phyloP scores from a whole-genome alignment of 2,113 vertebrate genomes.

The Rhipidura dahli region DNA sequence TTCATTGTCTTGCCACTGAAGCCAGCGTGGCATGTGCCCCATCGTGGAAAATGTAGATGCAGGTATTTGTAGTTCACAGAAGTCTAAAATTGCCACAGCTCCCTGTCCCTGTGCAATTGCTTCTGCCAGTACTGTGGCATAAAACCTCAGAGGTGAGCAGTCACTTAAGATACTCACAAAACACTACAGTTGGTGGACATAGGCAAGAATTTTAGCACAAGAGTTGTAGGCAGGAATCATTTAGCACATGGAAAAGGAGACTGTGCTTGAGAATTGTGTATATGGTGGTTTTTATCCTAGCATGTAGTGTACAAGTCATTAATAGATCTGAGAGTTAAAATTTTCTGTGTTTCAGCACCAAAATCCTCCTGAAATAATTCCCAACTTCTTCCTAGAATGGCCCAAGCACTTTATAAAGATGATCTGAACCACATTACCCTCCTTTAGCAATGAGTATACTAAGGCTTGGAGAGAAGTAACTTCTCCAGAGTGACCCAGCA shows the following conservation, averaged over 20 bases:
- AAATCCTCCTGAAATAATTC: not conserved
- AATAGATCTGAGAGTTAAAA: not conserved
- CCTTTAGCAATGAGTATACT: not conserved
- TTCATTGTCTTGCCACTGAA: not conserved
- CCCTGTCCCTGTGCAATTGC: not conserved
- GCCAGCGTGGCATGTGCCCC: not conserved
- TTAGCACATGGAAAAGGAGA: not conserved
- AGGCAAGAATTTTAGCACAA: not conserved
- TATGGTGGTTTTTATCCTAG: not conserved
- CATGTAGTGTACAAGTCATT: not conserved
- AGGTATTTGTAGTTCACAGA: not conserved
- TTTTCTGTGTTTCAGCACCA: not conserved
- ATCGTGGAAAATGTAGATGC: not conserved
- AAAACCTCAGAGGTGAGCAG: not conserved
- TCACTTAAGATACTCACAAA: not conserved
- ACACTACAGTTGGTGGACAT: not conserved
- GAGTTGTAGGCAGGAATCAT: not conserved
- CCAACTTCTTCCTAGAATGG: not conserved
- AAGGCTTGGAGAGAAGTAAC: not conserved
- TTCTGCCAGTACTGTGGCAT: not conserved
- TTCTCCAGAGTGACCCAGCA: not conserved
- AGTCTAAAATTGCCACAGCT: not conserved
- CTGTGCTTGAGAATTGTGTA: not conserved
- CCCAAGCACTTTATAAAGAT: slow-evolving; percentile 45
- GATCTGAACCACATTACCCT: not conserved